Evolutionary conservation across 2,888 invertebrate genomes (phyloP), one percentile per base, ranked within the genome.

Genomic region (Lysandra bellargus): DNA sequence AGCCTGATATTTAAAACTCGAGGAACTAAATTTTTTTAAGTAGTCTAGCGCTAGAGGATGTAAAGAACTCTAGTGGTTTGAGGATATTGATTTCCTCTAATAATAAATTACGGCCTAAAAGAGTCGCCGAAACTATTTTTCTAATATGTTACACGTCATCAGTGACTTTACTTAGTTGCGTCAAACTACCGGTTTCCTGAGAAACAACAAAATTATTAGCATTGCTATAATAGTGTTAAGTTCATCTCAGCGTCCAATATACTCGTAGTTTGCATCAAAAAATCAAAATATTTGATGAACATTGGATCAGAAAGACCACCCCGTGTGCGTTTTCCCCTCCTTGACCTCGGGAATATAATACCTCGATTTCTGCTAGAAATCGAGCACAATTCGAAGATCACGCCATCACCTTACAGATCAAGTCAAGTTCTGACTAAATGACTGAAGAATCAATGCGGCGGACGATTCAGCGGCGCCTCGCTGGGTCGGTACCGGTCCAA

Each of bases 401-500:
- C 83, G 1, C 37, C 57, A 72, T 53, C 40, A 12, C 40, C 61
- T n/a, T 76, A 53, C n/a, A 33, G 53, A 57, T 76, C 53, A 33
- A 76, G 76, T 69, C 76, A 69, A 57, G 37, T 57, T 57, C 76
- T 69, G 75, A 72, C 61, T 72, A n/a, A 30, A 61, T 61, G 33
- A 37, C 69, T 76, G 53, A 53, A 44, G 73, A 76, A 80, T 81
- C 79, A 82, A 78, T 82, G 79, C 57, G 78, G 87, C 80, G 86
- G 87, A 3, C 84, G 81, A 84, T 87, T 81, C 82, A 86, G 78
- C 30, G 86, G 87, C 77, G 92, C 88, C 83, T 93, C 92, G 86
- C 91, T 91, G 14, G 94, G 94, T n/a, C 92, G 88, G 88, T 93
- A 97, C 95, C 98, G 96, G 81, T 96, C 96, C 84, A 98, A 92